Conservation (phyloP, 2,888 invertebrate species). For the Schizotus pectinicornis region DNA sequence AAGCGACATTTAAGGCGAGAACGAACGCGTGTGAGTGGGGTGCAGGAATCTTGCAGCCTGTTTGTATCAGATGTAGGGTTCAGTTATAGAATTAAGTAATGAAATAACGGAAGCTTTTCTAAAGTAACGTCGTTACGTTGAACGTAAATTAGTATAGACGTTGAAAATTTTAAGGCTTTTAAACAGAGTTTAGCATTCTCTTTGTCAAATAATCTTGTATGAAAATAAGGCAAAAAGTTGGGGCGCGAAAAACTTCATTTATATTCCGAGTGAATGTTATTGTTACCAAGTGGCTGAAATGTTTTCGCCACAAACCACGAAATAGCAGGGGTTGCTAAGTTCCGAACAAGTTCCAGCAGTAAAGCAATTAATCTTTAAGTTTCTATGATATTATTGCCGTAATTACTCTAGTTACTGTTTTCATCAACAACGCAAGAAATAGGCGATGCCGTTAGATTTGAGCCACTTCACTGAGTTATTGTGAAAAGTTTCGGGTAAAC, state of each 20-base stretch:
- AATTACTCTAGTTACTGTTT: constrained; percentile 30
- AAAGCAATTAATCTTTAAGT: constrained; percentile 39
- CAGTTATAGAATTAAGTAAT: constrained; percentile 7
- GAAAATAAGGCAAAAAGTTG: constrained; percentile 17
- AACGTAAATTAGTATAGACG: constrained; percentile 26
- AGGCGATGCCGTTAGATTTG: constrained; percentile 9
- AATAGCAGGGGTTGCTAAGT: constrained; percentile 36
- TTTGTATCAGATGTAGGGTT: too few species aligned
- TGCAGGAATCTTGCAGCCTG: too few species aligned
- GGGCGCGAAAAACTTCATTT: constrained; percentile 32
- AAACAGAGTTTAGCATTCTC: constrained; percentile 18
- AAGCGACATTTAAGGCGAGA: too few species aligned
- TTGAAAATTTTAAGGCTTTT: constrained; percentile 16
- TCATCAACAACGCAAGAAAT: constrained; percentile 23
- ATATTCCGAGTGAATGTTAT: constrained; percentile 37
- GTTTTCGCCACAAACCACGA: constrained; percentile 37
- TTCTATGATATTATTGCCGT: constrained; percentile 38
- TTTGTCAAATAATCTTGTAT: constrained; percentile 23
- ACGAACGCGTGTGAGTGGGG: too few species aligned
- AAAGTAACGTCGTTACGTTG: constrained; percentile 17
- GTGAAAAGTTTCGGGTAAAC: too few species aligned
- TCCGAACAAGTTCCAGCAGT: constrained; percentile 36
- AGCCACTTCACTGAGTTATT: too few species aligned
- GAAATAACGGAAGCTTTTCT: constrained; percentile 8
- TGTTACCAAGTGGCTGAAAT: constrained; percentile 38